Evolutionary conservation across 1,140 invertebrate species (phyloP), one percentile per base, ranked within the genome.

Genomic region (Zaprionus ornatus): DNA sequence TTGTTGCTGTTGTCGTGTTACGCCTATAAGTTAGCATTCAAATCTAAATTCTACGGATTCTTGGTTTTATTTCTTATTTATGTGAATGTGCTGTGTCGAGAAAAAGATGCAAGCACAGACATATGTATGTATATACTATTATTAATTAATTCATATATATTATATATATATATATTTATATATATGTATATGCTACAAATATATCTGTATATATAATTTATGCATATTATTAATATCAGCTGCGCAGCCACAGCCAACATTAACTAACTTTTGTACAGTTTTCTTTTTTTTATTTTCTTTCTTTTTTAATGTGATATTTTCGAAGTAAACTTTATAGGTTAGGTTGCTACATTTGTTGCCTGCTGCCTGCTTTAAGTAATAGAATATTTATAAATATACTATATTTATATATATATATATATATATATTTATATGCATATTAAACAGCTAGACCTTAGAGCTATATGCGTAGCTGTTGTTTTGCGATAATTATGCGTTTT

Each of bases 231-330:
- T 71, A 77, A 66, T 63, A 73, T 74, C 73, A 68, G 68, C 68
- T 76, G 67, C 62, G 65, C 66, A 76, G 61, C 61, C 64, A 74
- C 71, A 78, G 70, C 69, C 70, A 77, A 77, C 52, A 73, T 77
- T 74, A 74, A 74, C 59, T 70, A 82, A 88, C 70, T 84, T 88
- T 83, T 87, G 84, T 88, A 88, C 84, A 88, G 84, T 71, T 74
- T 86, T 74, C 27, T 40, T 59, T 52, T 61, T 42, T 62, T 48
- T 55, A 50, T 68, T 21, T 70, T 25, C 13, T 54, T 75, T 55
- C 63, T 37, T 55, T 70, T 67, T 74, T 73, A 74, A 40, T 78
- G 74, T 83, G 84, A 88, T 88, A 88, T 88, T 77, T 79, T 83
- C n/a, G 67, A 88, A 88, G 62, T 87, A 81, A 88, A 76, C 77